Evolutionary conservation across 2,888 invertebrate species (phyloP), one percentile per base, ranked within the genome.

Genomic region (Theodoxus fluviatilis): DNA sequence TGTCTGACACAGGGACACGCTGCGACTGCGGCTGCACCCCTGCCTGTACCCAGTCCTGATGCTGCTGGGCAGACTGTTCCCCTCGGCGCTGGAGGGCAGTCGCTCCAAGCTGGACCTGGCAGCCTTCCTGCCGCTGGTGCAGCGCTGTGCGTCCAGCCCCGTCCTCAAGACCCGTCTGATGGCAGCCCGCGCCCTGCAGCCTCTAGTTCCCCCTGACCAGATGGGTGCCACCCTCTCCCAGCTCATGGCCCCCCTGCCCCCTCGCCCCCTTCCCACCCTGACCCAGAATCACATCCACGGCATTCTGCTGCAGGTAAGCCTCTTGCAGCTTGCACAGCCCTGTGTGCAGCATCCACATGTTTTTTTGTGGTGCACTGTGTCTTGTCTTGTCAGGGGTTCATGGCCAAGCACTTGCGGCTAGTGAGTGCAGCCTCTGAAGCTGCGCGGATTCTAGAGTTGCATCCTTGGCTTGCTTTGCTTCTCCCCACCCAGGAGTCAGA

Each of bases 21-120:
- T 57, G 43, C 35, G 55, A 22, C 63, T 79, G 37, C 75, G 80
- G 78, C 72, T 88, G 80, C 81, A 92, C 72, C 91, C 92, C 0
- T 90, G 91, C 4, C 87, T 95, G 73, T 94, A 93, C 87, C 94
- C 94, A 0, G 89, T 93, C 59, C 88, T 96, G 74, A 87, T 95
- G 80, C 88, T 96, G 71, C 88, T 96, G 67, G 92, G 92, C 1
- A 89, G 94, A 40, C 89, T 96, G 3, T 93, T 93, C 86, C 93
- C 94, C 0, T 92, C 93, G 0, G 89, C 91, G 0, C 87, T 91
- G 65, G 94, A 94, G 81, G 92, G 92, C 49, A 90, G 91, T 12
- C 91, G 92, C 78, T 90, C 91, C 31, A 91, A 90, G 78, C 88
- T 92, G 67, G 91, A 92, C 91, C 87, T 93, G 72, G 88, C 90